These are phyloP conservation scores for Excalfactoria chinensis DNA, from an alignment of 2,113 vertebrate species.

Conservation along the genomic window DNA sequence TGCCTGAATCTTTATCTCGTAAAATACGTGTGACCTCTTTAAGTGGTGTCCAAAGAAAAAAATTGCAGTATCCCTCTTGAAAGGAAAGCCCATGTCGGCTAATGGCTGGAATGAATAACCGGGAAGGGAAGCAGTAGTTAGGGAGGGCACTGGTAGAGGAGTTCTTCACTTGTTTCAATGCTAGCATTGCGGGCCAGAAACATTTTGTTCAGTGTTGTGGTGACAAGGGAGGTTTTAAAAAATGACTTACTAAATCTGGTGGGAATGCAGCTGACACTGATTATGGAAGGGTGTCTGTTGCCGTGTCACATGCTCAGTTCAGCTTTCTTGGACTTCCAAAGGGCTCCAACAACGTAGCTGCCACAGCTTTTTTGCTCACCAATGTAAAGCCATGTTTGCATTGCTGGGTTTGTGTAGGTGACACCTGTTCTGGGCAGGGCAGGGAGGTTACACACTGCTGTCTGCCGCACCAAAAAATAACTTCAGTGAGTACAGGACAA, in stretches of 20 bases:
- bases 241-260: not conserved
- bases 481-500: not conserved
- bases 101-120: constrained; percentile 17
- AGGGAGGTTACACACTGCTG: not conserved
- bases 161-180: not conserved
- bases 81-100: not conserved
- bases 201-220: not conserved
- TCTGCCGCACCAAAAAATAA: not conserved
- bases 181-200: not conserved
- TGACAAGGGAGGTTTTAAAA: not conserved
- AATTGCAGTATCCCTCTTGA: not conserved
- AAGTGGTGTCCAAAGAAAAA: constrained; percentile 47
- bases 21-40: constrained; percentile 11
- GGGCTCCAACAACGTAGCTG: not conserved
- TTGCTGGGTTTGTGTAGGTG: not conserved
- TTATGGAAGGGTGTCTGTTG: not conserved
- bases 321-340: not conserved
- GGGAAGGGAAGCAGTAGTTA: not conserved
- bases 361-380: not conserved
- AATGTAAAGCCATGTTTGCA: not conserved
- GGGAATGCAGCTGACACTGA: not conserved
- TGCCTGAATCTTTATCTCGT: constrained; percentile 33
- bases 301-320: not conserved
- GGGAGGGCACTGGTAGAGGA: not conserved
- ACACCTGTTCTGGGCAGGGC: not conserved